Evolutionary conservation across 2,888 invertebrate genomes (phyloP).

Genomic region (Lysandra coridon): DNA sequence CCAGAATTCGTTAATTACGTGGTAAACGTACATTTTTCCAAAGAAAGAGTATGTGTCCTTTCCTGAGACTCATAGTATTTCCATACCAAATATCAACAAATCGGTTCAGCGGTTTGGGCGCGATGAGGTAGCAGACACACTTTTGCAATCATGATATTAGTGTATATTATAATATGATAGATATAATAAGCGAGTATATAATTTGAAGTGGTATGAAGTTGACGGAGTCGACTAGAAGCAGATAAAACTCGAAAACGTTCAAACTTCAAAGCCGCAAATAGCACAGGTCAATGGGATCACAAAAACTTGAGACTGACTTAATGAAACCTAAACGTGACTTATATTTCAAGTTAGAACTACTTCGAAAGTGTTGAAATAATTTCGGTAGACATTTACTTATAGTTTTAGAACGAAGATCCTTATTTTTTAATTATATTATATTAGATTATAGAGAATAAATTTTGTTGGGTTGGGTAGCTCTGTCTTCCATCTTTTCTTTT

Average conservation of each 20-base stretch:
- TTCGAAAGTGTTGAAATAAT: not conserved
- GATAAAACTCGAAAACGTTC: not conserved
- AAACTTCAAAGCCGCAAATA: not conserved
- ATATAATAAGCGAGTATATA: not conserved
- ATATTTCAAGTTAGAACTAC: not conserved
- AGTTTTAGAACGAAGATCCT: no score
- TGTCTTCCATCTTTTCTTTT: no score
- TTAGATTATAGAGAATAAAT: no score
- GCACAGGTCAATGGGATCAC: not conserved
- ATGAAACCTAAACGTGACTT: not conserved
- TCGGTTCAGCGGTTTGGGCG: not conserved
- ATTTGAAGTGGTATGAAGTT: not conserved
- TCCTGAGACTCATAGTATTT: not conserved
- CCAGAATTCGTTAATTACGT: no score
- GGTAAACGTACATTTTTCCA: no score
- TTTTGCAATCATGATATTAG: no score
- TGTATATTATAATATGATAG: no score
- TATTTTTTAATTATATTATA: no score
- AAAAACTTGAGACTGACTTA: not conserved
- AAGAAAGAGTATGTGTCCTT: no score
- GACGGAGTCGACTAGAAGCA: not conserved
- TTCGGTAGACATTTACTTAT: no score
- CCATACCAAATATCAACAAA: not conserved
- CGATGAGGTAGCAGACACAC: not conserved
- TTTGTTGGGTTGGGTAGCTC: no score